These are phyloP conservation scores for Xyrichtys novacula DNA, from an alignment of 2,797 vertebrate genomes.

Conservation along the genomic window DNA sequence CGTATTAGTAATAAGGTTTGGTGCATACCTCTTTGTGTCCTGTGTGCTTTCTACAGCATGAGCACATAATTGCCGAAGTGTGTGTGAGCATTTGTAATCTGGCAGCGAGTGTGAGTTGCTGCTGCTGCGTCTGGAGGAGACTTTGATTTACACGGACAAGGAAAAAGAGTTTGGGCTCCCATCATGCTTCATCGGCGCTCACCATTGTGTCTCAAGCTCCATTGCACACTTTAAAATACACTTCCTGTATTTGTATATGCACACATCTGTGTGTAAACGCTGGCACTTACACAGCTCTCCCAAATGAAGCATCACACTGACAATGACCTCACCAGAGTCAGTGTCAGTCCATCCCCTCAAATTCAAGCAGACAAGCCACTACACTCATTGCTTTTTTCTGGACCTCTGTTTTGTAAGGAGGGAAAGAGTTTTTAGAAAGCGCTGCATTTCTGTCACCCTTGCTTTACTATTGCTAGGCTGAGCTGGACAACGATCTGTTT, in stretches of 20 bases:
- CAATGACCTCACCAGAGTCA: no score
- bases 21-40: constrained; percentile 16
- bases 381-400: constrained; percentile 39
- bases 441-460: no score
- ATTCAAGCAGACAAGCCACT: constrained; percentile 36
- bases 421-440: no score
- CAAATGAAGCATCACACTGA: constrained; percentile 55
- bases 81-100: constrained; percentile 32
- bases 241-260: constrained; percentile 31
- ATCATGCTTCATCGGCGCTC: constrained; percentile 66
- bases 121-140: constrained; percentile 33
- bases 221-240: constrained; percentile 19
- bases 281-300: constrained; percentile 35
- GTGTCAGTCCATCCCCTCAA: constrained; percentile 51
- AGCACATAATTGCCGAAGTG: constrained; percentile 28
- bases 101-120: constrained; percentile 14
- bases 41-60: constrained; percentile 7
- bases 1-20: constrained; percentile 22
- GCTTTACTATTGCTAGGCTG: neutral
- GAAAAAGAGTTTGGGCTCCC: constrained; percentile 52
- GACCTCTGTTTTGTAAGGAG: constrained; percentile 1
- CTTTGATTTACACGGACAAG: constrained; percentile 65
- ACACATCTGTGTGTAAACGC: constrained; percentile 26
- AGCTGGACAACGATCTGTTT: neutral
- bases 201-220: constrained; percentile 54